These are phyloP conservation scores for Habroteleia sp. DNA, from an alignment of 2,888 invertebrate genomes.

Conservation along the genomic window DNA sequence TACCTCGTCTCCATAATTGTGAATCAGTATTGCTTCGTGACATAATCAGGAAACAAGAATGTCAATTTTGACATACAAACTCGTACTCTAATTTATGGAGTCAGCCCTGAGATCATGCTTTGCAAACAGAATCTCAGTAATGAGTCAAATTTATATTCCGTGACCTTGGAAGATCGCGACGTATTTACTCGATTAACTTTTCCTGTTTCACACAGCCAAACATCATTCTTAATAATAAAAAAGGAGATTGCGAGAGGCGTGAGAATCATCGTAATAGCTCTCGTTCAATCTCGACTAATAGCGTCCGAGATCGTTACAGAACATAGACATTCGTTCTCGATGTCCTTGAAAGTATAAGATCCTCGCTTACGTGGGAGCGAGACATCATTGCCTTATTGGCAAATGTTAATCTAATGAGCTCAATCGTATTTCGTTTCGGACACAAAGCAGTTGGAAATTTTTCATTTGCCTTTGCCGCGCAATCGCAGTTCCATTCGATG, in stretches of 20 bases:
- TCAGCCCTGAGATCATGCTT: constrained; percentile 23
- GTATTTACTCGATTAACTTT: constrained; percentile 47
- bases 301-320: constrained; percentile 47
- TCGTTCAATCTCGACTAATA: constrained; percentile 56
- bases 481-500: constrained; percentile 24
- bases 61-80: constrained; percentile 4
- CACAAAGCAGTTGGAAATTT: constrained; percentile 49
- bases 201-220: constrained; percentile 58
- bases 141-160: constrained; percentile 43
- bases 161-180: constrained; percentile 47
- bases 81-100: constrained; percentile 14
- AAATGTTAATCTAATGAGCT: constrained; percentile 58
- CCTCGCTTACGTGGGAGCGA: constrained; percentile 49
- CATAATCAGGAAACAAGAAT: too few relatives aligned
- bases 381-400: constrained; percentile 55
- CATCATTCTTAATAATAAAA: constrained; percentile 59
- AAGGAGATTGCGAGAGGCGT: constrained; percentile 60
- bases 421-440: constrained; percentile 51
- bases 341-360: constrained; percentile 60
- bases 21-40: background rate
- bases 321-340: constrained; percentile 48
- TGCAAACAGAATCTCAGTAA: constrained; percentile 15
- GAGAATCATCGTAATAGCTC: constrained; percentile 60
- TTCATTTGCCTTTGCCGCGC: constrained; percentile 47
- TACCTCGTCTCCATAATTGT: too few relatives aligned